Percentiles rank a stretch among this genome's conserved stretches.
Conservation (phyloP, 1,140 invertebrate species). For the Diabrotica undecimpunctata region DNA sequence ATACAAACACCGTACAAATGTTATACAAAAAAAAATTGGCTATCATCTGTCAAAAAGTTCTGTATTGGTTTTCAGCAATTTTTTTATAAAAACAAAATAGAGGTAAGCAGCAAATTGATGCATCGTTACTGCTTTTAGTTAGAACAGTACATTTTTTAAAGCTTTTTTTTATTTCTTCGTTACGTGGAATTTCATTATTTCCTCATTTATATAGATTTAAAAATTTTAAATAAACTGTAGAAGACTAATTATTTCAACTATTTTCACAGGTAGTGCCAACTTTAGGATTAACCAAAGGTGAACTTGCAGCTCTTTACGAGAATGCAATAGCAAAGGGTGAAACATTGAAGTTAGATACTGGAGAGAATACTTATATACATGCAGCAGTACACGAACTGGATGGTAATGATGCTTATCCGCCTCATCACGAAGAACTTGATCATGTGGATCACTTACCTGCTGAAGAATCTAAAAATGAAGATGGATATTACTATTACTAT, state of each 20-base stretch:
- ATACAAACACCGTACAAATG: no score
- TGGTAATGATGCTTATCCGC: slow-evolving; percentile 19
- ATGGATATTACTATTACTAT: slow-evolving; percentile 46
- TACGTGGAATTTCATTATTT: not conserved
- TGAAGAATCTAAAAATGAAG: slow-evolving; percentile 24
- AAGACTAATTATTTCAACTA: no score
- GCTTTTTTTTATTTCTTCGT: no score
- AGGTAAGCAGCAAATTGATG: no score
- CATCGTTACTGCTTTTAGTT: no score
- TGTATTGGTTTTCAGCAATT: no score
- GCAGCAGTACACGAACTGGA: slow-evolving; percentile 41
- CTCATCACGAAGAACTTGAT: slow-evolving; percentile 6
- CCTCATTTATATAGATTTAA: not conserved
- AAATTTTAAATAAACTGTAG: not conserved
- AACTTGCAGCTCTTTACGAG: slow-evolving; percentile 41
- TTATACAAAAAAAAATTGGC: no score
- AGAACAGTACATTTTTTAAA: no score
- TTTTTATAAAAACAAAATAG: no score
- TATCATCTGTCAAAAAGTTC: no score
- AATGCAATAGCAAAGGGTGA: slow-evolving; percentile 41
- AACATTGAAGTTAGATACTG: slow-evolving; percentile 38
- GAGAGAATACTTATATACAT: slow-evolving; percentile 31
- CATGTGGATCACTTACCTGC: slow-evolving; percentile 1
- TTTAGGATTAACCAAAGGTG: slow-evolving; percentile 39
- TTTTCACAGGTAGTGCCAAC: slow-evolving; percentile 25